Percentiles rank a stretch among this genome's conserved stretches.
These are phyloP conservation scores for Notechis scutatus DNA, from an alignment of 2,113 vertebrate species.

Conservation along the genomic window DNA sequence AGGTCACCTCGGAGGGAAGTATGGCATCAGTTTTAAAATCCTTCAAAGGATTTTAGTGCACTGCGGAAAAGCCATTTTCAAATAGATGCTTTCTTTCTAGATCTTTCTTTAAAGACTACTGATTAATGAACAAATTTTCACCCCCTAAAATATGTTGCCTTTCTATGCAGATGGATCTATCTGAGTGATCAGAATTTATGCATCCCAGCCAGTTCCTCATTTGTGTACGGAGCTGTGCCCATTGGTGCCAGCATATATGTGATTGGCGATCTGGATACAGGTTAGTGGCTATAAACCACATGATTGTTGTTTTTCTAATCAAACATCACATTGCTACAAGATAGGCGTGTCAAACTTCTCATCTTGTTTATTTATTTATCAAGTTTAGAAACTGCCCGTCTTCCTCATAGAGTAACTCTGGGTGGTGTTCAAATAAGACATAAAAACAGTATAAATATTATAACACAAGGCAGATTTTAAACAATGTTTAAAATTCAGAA, in stretches of 20 bases:
- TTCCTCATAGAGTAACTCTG: no score
- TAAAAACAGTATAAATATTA: no score
- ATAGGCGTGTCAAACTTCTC: neutral
- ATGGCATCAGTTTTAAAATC: neutral
- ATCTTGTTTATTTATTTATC: neutral
- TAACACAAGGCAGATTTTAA: no score
- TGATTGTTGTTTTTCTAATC: neutral
- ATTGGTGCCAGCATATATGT: constrained; percentile 95
- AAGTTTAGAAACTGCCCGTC: no score
- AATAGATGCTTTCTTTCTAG: neutral
- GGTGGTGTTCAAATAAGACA: no score
- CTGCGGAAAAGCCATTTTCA: neutral
- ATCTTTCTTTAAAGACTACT: neutral
- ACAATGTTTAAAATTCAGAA: neutral
- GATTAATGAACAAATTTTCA: neutral
- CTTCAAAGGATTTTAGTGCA: neutral
- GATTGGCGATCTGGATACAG: constrained; percentile 97
- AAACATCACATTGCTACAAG: neutral
- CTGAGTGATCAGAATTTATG: constrained; percentile 93
- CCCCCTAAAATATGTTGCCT: neutral
- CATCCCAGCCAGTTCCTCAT: constrained; percentile 92
- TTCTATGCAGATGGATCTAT: constrained; percentile 87
- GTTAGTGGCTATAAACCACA: constrained; percentile 61
- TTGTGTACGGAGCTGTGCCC: constrained; percentile 93
- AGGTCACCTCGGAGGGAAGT: neutral